phyloP scores from a whole-genome alignment of 2,888 invertebrate species.

The Drosophila robusta region DNA sequence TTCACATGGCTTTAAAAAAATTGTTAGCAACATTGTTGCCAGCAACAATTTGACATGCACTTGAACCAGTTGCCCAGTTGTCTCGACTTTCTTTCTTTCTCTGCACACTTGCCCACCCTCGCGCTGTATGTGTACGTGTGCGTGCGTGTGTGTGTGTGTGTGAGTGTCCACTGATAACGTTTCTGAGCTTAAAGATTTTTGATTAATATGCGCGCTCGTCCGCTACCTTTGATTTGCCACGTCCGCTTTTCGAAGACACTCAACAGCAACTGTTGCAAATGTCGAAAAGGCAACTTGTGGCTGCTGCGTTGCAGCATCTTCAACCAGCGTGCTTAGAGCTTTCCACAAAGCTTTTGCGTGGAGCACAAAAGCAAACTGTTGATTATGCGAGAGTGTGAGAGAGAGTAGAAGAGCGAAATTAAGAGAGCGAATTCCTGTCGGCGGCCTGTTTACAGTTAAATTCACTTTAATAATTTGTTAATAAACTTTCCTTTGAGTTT shows the following conservation, averaged over 20 bases:
- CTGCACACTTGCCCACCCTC: constrained; percentile 7
- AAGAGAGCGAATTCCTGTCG: constrained; percentile 20
- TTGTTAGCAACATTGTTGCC: constrained; percentile 65
- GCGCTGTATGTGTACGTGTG: not conserved
- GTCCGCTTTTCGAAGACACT: constrained; percentile 79
- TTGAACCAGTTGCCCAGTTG: constrained; percentile 59
- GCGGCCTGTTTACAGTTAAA: not conserved
- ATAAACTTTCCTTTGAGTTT: not conserved
- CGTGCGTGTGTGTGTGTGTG: constrained; percentile 1
- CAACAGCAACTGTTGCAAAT: constrained; percentile 82
- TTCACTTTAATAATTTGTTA: constrained; percentile 9
- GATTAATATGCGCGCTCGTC: constrained; percentile 41
- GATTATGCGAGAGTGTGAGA: constrained; percentile 32
- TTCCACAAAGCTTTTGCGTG: constrained; percentile 27
- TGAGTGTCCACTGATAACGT: constrained; percentile 62
- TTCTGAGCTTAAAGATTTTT: constrained; percentile 21
- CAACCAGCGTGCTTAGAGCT: not conserved
- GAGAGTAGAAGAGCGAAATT: not conserved
- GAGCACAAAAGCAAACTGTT: constrained; percentile 69
- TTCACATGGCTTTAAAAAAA: constrained; percentile 8
- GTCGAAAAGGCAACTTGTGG: constrained; percentile 77
- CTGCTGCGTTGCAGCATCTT: constrained; percentile 63
- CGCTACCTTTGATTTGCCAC: constrained; percentile 71
- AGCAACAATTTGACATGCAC: constrained; percentile 64
- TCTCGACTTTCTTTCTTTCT: constrained; percentile 10